Base-by-base conservation (phyloP, 53 echinoderm and acorn worm species). In the Paracentrotus lividus region DNA sequence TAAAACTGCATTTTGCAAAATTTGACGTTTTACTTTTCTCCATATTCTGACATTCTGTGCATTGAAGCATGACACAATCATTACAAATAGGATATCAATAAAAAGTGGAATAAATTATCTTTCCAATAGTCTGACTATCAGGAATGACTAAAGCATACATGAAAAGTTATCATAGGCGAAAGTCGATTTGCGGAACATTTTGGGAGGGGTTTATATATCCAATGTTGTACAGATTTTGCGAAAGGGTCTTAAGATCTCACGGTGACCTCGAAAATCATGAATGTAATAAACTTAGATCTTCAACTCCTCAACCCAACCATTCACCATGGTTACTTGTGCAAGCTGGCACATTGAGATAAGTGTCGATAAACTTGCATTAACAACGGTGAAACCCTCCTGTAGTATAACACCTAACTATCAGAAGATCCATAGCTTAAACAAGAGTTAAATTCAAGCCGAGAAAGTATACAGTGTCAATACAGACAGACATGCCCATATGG, bases 341-440 rank as follows among this genome's bases (percentile, higher is more conserved):
- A 72, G 72, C 72, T 72, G 72, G 36, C 72, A 72, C 40, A 40
- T 18, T 21, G 72, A 72, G 72, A 72, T 72, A 72, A 72, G 72
- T 72, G 40, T 72, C 72, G 32, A 72, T 5, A 38, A 72, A 69
- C 38, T 18, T 36, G 20, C 3, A 69, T 34, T 16, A 69, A 69
- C 36, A 36, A 40, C 72, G 20, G 3, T 18, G 18, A 18, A 72
- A 38, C 72, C 36, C 20, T 36, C 40, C 40, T 72, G 36, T 18
- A 40, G 18, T 32, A 20, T 13, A 40, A 40, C 72, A 38, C 72
- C 72, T 20, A 40, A 40, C n/a, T 72, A 40, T 72, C 40, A 7
- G 40, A 72, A 72, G 72, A 72, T 72, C 72, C 20, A 16, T 21
- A 72, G 72, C 36, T 72, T 40, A 40, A 38, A 36, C 15, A 72